Evolutionary conservation across 2,113 vertebrate genomes (phyloP).

Genomic region (Nycticebus coucang): DNA sequence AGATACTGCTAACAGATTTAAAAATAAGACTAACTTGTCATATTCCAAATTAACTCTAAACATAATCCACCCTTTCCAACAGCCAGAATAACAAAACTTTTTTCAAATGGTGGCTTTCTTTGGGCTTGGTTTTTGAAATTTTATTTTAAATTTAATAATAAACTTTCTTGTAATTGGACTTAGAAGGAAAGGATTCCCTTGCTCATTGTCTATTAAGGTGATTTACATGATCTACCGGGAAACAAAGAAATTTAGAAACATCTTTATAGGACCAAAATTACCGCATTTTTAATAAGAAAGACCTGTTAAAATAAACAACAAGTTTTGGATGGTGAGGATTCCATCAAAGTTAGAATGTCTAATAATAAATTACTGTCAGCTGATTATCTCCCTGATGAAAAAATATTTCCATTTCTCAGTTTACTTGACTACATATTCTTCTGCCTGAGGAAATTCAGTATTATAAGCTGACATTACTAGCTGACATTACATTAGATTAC

Average conservation of each 20-base stretch:
- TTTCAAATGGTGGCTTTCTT: not conserved
- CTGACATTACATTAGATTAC: no score
- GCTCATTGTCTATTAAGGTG: not conserved
- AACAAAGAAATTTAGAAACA: slow-evolving; percentile 3
- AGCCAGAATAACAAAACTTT: not conserved
- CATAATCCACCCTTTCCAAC: not conserved
- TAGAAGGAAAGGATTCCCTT: not conserved
- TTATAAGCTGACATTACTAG: not conserved
- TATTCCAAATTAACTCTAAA: slow-evolving; percentile 4
- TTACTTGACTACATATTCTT: slow-evolving; percentile 34
- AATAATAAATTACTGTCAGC: slow-evolving; percentile 48
- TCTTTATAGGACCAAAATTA: slow-evolving; percentile 29
- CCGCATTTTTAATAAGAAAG: not conserved
- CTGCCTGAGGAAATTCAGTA: slow-evolving; percentile 5
- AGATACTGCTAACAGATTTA: not conserved
- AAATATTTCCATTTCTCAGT: slow-evolving; percentile 58
- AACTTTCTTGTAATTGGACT: slow-evolving; percentile 26
- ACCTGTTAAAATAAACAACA: not conserved
- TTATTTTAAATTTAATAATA: slow-evolving; percentile 46
- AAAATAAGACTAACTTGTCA: not conserved
- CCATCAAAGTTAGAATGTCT: not conserved
- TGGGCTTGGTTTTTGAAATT: not conserved
- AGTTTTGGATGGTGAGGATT: not conserved
- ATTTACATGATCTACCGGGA: not conserved
- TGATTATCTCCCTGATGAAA: slow-evolving; percentile 54